A percentile compares a stretch with the other conserved stretches of the same genome.
Conservation (phyloP, 1,140 invertebrate species). For the Asobara japonica region DNA sequence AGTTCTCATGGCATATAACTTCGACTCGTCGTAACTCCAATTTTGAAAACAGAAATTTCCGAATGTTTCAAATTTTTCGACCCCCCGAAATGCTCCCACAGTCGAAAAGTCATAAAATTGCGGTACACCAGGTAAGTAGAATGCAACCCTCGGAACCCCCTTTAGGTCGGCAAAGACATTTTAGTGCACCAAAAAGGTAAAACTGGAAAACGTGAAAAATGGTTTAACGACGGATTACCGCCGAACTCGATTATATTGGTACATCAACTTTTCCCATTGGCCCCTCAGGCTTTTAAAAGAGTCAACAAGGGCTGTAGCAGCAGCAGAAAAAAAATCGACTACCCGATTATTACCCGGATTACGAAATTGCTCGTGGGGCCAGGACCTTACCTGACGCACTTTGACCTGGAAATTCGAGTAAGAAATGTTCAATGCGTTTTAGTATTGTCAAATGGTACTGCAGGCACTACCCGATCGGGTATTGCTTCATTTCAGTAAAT, state of each 20-base stretch:
- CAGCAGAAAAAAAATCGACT: constrained; percentile 6
- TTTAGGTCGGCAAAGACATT: constrained; percentile 14
- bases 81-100: no score
- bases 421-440: neutral
- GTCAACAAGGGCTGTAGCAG: constrained; percentile 38
- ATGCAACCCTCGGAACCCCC: constrained; percentile 12
- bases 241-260: constrained; percentile 44
- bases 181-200: constrained; percentile 31
- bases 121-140: constrained; percentile 32
- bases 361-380: constrained; percentile 16
- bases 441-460: constrained; percentile 4
- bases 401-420: neutral
- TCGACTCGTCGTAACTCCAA: no score
- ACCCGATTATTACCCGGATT: constrained; percentile 33
- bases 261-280: constrained; percentile 37
- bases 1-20: no score
- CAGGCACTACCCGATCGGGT: no score
- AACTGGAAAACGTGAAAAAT: constrained; percentile 3
- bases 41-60: no score
- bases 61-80: no score
- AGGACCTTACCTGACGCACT: neutral
- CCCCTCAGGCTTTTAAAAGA: constrained; percentile 38
- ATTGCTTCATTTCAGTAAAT: no score
- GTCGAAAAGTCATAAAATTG: constrained; percentile 6
- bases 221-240: constrained; percentile 40